phyloP scores from a whole-genome alignment of 2,888 invertebrate species.

The Cephus rjabovi region DNA sequence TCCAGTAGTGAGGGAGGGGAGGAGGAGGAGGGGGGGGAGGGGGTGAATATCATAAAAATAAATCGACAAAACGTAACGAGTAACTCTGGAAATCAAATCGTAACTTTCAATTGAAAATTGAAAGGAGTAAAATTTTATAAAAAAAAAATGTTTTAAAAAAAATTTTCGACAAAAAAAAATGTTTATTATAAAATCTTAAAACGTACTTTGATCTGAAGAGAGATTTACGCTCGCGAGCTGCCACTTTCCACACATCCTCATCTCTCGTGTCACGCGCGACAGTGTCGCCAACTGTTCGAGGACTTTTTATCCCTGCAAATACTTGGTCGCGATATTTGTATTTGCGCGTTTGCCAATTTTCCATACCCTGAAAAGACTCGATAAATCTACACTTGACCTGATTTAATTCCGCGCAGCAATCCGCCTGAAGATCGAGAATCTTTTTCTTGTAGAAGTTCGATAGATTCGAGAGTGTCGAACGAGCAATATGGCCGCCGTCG shows the following conservation, averaged over 20 bases:
- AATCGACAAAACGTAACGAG: too few species aligned
- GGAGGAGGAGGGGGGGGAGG: too few species aligned
- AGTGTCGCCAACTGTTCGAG: background rate
- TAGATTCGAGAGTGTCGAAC: conserved; percentile 10
- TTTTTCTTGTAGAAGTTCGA: conserved; percentile 40
- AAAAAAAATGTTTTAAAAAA: background rate
- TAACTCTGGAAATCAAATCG: too few species aligned
- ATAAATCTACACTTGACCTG: conserved; percentile 41
- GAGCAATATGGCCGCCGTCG: too few species aligned
- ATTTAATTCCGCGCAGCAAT: conserved; percentile 40
- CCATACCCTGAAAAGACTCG: conserved; percentile 23
- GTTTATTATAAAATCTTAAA: background rate
- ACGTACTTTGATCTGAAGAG: conserved; percentile 31
- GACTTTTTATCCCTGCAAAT: background rate
- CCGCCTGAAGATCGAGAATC: conserved; percentile 42
- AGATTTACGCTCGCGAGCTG: conserved; percentile 5
- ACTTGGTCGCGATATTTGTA: background rate
- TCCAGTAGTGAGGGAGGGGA: too few species aligned
- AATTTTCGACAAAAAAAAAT: too few species aligned
- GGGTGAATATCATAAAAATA: too few species aligned
- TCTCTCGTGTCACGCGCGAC: background rate
- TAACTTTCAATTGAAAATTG: too few species aligned
- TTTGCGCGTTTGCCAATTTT: background rate
- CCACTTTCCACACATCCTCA: background rate
- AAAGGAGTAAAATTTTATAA: too few species aligned